These are phyloP conservation scores for Slavum lentiscoides DNA, from an alignment of 2,888 invertebrate genomes.

Conservation along the genomic window DNA sequence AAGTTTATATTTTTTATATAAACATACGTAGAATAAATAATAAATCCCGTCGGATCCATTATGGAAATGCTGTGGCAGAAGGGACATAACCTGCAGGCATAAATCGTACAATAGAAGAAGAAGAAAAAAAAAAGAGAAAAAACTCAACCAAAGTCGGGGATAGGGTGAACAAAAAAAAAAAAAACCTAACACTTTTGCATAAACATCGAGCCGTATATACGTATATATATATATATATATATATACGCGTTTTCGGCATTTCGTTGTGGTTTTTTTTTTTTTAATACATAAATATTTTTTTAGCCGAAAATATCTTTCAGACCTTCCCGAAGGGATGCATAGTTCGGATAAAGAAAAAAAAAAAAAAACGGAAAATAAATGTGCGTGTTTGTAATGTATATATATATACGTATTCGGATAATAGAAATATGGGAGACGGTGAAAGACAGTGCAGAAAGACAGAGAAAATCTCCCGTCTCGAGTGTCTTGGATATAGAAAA, in stretches of 20 bases:
- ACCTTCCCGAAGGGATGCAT: slow-evolving; percentile 1
- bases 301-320: slow-evolving; percentile 22
- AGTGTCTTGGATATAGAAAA: too few species aligned
- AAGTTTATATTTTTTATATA: slow-evolving; percentile 30
- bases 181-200: slow-evolving; percentile 45
- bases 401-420: too few species aligned
- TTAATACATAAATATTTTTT: slow-evolving; percentile 47
- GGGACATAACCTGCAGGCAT: slow-evolving; percentile 51
- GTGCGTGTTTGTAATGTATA: too few species aligned
- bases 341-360: not conserved
- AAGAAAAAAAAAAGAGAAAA: slow-evolving; percentile 6
- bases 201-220: slow-evolving; percentile 32
- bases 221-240: slow-evolving; percentile 30
- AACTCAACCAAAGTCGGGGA: slow-evolving; percentile 6
- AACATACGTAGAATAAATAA: slow-evolving; percentile 35
- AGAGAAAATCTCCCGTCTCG: too few species aligned
- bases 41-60: slow-evolving; percentile 51
- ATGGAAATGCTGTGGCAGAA: slow-evolving; percentile 48
- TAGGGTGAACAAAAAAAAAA: not conserved
- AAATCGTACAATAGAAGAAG: slow-evolving; percentile 37
- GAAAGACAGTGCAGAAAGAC: too few species aligned
- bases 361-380: not conserved
- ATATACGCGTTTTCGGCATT: slow-evolving; percentile 35
- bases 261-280: slow-evolving; percentile 40
- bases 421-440: too few species aligned